A percentile compares a stretch with the other conserved stretches of the same genome.
Evolutionary conservation across 1,140 invertebrate species (phyloP).

Genomic region (Drosophila subobscura): DNA sequence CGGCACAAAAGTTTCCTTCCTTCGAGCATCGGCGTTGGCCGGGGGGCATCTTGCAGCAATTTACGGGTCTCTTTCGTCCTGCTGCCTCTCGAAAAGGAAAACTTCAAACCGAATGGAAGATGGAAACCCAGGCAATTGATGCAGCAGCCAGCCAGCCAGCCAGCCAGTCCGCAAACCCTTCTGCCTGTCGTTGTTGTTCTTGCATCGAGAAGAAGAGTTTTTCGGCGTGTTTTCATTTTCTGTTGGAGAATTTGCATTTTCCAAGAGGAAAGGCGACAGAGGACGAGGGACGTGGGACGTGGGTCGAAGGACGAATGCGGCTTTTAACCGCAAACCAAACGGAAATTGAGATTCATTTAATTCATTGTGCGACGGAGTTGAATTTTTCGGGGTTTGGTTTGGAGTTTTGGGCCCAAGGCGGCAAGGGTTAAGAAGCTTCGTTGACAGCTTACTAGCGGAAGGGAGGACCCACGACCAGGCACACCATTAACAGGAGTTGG

Average conservation of each 20-base stretch:
- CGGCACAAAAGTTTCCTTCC: conserved; percentile 49
- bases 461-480: neutral
- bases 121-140: conserved; percentile 62
- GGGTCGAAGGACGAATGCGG: conserved; percentile 60
- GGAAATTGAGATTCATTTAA: conserved; percentile 83
- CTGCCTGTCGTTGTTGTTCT: conserved; percentile 39
- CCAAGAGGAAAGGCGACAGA: neutral
- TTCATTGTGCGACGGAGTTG: conserved; percentile 68
- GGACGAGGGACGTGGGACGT: too few relatives aligned
- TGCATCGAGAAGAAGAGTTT: conserved; percentile 42
- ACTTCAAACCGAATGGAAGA: conserved; percentile 57
- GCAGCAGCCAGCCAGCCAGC: conserved; percentile 1
- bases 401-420: conserved; percentile 2
- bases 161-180: neutral
- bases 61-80: conserved; percentile 54
- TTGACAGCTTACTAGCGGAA: conserved; percentile 48
- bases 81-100: conserved; percentile 30
- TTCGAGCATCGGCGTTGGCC: conserved; percentile 16
- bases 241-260: conserved; percentile 71
- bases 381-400: conserved; percentile 9
- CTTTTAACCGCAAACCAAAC: conserved; percentile 82
- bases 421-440: conserved; percentile 63
- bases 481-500: conserved; percentile 33
- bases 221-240: conserved; percentile 76
- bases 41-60: conserved; percentile 77